Percentiles rank a stretch among this genome's conserved stretches.
These are phyloP conservation scores for Drosophila cardini DNA, from an alignment of 1,140 invertebrate species.

Conservation along the genomic window DNA sequence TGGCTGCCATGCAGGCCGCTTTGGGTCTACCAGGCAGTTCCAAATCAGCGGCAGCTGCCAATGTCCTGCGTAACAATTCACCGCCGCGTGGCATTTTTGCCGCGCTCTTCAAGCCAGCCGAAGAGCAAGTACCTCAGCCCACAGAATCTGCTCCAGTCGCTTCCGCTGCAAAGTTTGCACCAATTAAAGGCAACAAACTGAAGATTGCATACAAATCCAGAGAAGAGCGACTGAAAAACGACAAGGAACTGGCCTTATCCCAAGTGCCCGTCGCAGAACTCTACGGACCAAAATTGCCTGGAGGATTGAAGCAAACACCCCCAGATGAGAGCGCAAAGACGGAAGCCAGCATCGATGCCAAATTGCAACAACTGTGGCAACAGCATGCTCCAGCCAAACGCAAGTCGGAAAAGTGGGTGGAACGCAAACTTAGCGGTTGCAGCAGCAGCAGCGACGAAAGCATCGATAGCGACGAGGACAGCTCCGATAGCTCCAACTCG, in stretches of 20 bases:
- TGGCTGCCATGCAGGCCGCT: constrained; percentile 53
- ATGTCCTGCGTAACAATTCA: constrained; percentile 87
- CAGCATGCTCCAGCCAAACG: constrained; percentile 61
- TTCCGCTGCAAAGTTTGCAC: constrained; percentile 50
- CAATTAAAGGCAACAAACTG: constrained; percentile 64
- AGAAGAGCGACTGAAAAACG: constrained; percentile 61
- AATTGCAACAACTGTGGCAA: constrained; percentile 65
- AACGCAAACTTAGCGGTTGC: constrained; percentile 41
- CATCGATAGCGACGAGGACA: constrained; percentile 56
- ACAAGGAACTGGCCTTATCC: constrained; percentile 58
- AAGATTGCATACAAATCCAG: constrained; percentile 67
- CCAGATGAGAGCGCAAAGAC: neutral
- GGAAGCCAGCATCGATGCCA: constrained; percentile 60
- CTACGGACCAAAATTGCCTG: constrained; percentile 63
- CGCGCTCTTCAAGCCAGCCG: constrained; percentile 86
- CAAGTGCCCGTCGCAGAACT: constrained; percentile 46
- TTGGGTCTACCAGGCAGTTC: constrained; percentile 64
- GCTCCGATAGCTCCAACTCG: constrained; percentile 36
- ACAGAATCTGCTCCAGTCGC: neutral
- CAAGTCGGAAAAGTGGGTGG: constrained; percentile 63
- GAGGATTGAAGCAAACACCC: constrained; percentile 5
- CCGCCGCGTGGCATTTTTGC: constrained; percentile 91
- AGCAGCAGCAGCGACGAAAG: constrained; percentile 33
- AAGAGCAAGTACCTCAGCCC: constrained; percentile 3
- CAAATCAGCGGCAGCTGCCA: constrained; percentile 74